phyloP scores from a whole-genome alignment of 2,888 invertebrate species.

The Amiota mariae region DNA sequence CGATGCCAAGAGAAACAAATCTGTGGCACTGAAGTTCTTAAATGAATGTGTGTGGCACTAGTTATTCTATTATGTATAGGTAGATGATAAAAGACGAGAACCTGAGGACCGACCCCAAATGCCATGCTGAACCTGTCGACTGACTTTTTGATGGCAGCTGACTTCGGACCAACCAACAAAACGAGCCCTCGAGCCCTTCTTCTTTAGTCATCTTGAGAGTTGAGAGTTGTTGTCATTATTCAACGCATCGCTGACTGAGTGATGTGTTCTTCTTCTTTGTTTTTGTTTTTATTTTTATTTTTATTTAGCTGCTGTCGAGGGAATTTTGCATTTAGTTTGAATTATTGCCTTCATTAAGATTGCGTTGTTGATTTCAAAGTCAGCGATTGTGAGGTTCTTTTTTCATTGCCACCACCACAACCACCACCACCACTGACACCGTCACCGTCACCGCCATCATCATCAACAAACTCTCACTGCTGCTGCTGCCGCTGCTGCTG shows the following conservation, averaged over 20 bases:
- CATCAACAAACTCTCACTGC: slow-evolving; percentile 15
- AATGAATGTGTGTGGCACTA: background rate
- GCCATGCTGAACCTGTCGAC: slow-evolving; percentile 38
- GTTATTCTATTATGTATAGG: background rate
- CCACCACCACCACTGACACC: slow-evolving; percentile 46
- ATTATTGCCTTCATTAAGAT: slow-evolving; percentile 67
- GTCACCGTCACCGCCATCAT: slow-evolving; percentile 42
- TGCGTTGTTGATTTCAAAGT: slow-evolving; percentile 61
- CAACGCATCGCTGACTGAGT: slow-evolving; percentile 37
- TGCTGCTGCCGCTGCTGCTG: background rate
- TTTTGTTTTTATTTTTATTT: slow-evolving; percentile 46
- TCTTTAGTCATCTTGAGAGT: background rate
- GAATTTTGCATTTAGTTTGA: slow-evolving; percentile 67
- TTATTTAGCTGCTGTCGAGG: slow-evolving; percentile 56
- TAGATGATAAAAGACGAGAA: no score
- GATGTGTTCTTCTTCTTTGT: slow-evolving; percentile 44
- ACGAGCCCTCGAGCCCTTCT: background rate
- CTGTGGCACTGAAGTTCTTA: slow-evolving; percentile 1
- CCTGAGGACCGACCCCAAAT: slow-evolving; percentile 35
- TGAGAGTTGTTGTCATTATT: slow-evolving; percentile 23
- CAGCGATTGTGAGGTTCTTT: slow-evolving; percentile 19
- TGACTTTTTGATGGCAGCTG: background rate
- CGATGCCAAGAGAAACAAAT: slow-evolving; percentile 17
- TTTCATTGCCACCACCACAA: slow-evolving; percentile 14
- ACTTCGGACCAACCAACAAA: background rate